Percentiles rank a stretch among this genome's conserved stretches.
Conservation (phyloP, 1,140 invertebrate species). For the Hycleus phaleratus region DNA sequence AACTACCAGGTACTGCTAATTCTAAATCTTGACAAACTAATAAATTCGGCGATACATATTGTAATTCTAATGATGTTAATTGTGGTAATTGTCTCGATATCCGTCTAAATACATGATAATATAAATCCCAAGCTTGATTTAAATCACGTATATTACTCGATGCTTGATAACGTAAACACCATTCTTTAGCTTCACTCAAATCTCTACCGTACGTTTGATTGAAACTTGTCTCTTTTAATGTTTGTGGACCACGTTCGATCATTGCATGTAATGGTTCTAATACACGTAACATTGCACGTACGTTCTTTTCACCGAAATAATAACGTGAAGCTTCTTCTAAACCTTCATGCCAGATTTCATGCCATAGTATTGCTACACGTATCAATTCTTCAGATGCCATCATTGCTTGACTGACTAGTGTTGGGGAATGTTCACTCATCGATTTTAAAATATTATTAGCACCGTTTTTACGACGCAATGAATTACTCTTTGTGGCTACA, state of each 20-base stretch:
- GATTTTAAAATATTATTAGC: conserved; percentile 93
- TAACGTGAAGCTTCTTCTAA: conserved; percentile 92
- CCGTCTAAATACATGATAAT: conserved; percentile 94
- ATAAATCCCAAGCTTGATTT: conserved; percentile 97
- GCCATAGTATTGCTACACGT: conserved; percentile 97
- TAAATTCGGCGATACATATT: conserved; percentile 92
- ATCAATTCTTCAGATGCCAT: conserved; percentile 96
- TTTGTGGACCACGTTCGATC: conserved; percentile 89
- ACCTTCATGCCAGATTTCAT: conserved; percentile 98
- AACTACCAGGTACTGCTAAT: conserved; percentile 91
- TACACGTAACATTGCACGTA: conserved; percentile 92
- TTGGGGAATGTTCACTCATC: conserved; percentile 90
- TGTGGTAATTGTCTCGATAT: conserved; percentile 92
- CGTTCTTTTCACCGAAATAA: conserved; percentile 93
- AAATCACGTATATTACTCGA: conserved; percentile 83
- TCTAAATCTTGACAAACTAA: conserved; percentile 84
- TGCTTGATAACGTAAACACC: conserved; percentile 82
- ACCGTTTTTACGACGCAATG: conserved; percentile 70
- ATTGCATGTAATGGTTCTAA: conserved; percentile 91
- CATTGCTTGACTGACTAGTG: conserved; percentile 87
- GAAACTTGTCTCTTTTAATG: conserved; percentile 95
- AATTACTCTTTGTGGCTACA: conserved; percentile 89
- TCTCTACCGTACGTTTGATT: conserved; percentile 93
- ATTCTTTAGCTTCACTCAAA: conserved; percentile 86
- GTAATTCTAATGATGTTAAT: conserved; percentile 79